These are phyloP conservation scores for Phylloscopus trochilus DNA, from an alignment of 2,113 vertebrate species.

Conservation along the genomic window DNA sequence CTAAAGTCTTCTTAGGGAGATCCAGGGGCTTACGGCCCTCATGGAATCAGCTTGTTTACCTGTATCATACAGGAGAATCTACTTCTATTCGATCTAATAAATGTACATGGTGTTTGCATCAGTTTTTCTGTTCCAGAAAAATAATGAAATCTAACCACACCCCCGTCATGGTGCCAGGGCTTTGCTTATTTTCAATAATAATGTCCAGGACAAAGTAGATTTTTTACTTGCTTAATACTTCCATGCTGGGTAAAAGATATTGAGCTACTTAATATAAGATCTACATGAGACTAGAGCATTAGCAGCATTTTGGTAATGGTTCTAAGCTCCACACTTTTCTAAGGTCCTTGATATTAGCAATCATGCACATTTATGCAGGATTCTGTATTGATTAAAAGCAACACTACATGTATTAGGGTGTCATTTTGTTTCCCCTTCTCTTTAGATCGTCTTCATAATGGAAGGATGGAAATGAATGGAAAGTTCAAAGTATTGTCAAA, in stretches of 20 bases:
- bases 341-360: neutral
- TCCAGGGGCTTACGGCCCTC: neutral
- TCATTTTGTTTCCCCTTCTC: neutral
- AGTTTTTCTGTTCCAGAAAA: neutral
- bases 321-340: neutral
- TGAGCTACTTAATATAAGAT: neutral
- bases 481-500: neutral
- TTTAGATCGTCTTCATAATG: neutral
- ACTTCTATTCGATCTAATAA: neutral
- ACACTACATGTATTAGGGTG: fast-evolving
- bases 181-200: neutral
- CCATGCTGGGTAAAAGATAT: neutral
- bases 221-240: neutral
- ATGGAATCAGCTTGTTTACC: neutral
- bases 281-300: neutral
- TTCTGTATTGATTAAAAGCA: neutral
- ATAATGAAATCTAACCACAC: neutral
- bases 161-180: neutral
- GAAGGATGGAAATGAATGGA: neutral
- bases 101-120: neutral
- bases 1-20: neutral
- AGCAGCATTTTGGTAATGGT: neutral
- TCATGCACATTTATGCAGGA: neutral
- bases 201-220: neutral
- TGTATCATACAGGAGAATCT: neutral